Percentiles rank a stretch among this genome's conserved stretches.
These are phyloP conservation scores for Gasterosteus nipponicus DNA, from an alignment of 2,113 vertebrate species.

Conservation along the genomic window DNA sequence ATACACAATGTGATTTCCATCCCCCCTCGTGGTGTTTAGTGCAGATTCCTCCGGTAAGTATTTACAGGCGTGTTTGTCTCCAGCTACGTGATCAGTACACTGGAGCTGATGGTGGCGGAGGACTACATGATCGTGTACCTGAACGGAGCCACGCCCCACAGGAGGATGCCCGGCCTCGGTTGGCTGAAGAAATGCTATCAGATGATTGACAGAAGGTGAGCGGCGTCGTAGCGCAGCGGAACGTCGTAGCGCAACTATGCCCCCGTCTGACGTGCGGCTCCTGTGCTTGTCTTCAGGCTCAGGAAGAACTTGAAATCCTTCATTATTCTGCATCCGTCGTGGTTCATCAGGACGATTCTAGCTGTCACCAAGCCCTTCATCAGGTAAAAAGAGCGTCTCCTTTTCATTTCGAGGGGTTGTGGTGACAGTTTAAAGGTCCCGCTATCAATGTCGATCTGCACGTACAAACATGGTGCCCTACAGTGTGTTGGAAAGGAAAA, in stretches of 20 bases:
- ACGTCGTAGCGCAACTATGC: neutral
- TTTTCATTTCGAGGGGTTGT: neutral
- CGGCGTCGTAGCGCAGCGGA: too few species aligned
- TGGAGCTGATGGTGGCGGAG: slow-evolving; percentile 98
- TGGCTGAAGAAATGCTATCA: slow-evolving; percentile 99
- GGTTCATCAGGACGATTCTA: slow-evolving; percentile 97
- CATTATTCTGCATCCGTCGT: slow-evolving; percentile 97
- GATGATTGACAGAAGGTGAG: slow-evolving; percentile 96
- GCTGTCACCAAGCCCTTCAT: slow-evolving; percentile 96
- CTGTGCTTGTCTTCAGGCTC: slow-evolving; percentile 79
- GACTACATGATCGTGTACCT: slow-evolving; percentile 99
- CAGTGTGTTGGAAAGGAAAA: neutral
- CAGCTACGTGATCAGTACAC: slow-evolving; percentile 97
- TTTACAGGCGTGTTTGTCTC: neutral
- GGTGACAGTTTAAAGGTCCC: neutral
- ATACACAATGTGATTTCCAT: too few species aligned
- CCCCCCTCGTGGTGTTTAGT: too few species aligned
- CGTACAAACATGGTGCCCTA: neutral
- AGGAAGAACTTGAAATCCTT: slow-evolving; percentile 98
- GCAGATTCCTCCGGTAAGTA: neutral
- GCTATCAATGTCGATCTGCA: neutral
- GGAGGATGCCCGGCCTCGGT: slow-evolving; percentile 94
- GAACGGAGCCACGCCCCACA: slow-evolving; percentile 96
- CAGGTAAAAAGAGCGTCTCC: slow-evolving; percentile 82
- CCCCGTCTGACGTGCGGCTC: neutral